phyloP scores from a whole-genome alignment of 2,888 invertebrate species.

The Oscheius sp. region DNA sequence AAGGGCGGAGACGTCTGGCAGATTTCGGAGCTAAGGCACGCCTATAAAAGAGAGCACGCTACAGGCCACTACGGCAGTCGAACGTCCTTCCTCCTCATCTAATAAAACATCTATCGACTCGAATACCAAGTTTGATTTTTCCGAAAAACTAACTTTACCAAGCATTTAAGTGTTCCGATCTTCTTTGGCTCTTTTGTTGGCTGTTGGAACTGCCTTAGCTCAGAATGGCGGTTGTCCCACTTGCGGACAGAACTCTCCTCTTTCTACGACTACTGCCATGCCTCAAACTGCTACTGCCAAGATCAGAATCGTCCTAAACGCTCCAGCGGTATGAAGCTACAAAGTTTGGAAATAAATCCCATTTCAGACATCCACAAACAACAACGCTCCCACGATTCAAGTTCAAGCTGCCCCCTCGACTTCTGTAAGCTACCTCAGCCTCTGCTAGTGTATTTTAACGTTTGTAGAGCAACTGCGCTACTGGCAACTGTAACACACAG shows the following conservation, averaged over 20 bases:
- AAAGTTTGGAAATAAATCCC: too few relatives aligned
- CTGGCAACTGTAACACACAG: constrained; percentile 13
- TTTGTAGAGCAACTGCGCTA: constrained; percentile 14
- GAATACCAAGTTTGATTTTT: constrained; percentile 11
- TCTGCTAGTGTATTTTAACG: not conserved
- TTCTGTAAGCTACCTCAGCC: not conserved
- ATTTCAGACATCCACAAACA: too few relatives aligned
- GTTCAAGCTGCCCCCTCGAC: not conserved
- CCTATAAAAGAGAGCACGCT: constrained; percentile 11
- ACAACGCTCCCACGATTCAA: not conserved
- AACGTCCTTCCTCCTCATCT: not conserved
- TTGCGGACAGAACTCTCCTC: not conserved
- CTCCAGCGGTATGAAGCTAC: not conserved
- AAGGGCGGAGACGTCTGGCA: constrained; percentile 29
- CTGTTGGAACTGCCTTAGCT: not conserved
- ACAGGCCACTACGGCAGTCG: constrained; percentile 2
- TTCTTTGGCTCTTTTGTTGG: not conserved
- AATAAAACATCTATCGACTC: not conserved
- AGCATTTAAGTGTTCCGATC: constrained; percentile 1
- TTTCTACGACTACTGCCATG: not conserved
- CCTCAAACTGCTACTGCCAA: constrained; percentile 29
- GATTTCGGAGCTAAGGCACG: constrained; percentile 7
- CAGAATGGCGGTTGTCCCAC: constrained; percentile 11
- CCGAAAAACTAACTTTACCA: not conserved
- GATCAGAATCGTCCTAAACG: constrained; percentile 10